phyloP scores from a whole-genome alignment of 2,113 vertebrate genomes.

The Hiodon alosoides region DNA sequence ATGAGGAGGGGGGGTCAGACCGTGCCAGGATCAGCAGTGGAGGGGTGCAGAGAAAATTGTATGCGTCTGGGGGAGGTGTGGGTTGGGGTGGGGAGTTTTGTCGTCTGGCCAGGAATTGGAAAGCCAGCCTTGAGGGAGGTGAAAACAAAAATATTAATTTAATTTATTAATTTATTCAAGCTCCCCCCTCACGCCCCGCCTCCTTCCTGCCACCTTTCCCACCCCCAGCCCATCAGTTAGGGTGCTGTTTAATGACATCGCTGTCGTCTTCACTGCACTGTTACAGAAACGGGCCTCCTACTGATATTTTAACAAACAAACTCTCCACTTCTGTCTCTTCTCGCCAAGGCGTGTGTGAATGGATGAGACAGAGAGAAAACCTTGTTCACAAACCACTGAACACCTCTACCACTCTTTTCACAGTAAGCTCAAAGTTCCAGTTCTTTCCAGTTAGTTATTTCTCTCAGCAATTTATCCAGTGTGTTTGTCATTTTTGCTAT shows the following conservation, averaged over 20 bases:
- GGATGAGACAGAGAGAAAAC: conserved; percentile 28
- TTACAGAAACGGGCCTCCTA: conserved; percentile 53
- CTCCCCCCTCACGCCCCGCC: conserved; percentile 39
- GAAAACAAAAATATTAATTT: conserved; percentile 64
- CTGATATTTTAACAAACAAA: conserved; percentile 56
- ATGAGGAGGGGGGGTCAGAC: conserved; percentile 40
- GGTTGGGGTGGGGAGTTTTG: conserved; percentile 23
- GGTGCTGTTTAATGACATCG: conserved; percentile 64
- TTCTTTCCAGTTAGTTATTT: too few relatives aligned
- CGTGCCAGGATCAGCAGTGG: conserved; percentile 40
- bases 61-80: conserved; percentile 23
- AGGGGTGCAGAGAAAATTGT: conserved; percentile 39
- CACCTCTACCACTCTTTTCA: not conserved
- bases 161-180: conserved; percentile 72
- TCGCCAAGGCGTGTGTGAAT: conserved; percentile 6
- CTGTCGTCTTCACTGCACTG: conserved; percentile 52
- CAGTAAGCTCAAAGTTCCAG: too few relatives aligned
- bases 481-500: too few relatives aligned
- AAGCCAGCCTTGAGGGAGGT: conserved; percentile 49
- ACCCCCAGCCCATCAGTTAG: conserved; percentile 42
- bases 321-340: conserved; percentile 37
- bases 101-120: conserved; percentile 54
- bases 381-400: not conserved
- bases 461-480: too few relatives aligned
- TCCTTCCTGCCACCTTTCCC: not conserved